These are phyloP conservation scores for Thelaira solivaga DNA, from an alignment of 2,888 invertebrate species.

Conservation along the genomic window DNA sequence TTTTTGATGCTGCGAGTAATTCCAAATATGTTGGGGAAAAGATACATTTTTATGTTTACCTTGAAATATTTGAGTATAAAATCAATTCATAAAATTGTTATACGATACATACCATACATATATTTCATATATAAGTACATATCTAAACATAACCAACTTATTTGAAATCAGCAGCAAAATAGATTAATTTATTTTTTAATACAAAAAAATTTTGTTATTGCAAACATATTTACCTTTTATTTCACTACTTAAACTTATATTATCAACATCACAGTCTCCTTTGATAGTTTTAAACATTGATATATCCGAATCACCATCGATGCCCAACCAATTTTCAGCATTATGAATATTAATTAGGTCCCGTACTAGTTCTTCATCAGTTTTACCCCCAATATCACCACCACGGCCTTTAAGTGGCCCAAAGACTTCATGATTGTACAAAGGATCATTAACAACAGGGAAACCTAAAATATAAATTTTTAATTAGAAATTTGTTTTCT, in stretches of 20 bases:
- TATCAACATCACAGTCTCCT: slow-evolving; percentile 81
- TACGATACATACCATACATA: too few relatives aligned
- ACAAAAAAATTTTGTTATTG: too few relatives aligned
- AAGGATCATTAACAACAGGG: slow-evolving; percentile 97
- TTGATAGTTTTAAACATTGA: slow-evolving; percentile 87
- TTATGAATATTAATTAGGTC: slow-evolving; percentile 95
- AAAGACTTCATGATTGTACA: slow-evolving; percentile 97
- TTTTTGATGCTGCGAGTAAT: too few relatives aligned
- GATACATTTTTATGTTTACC: too few relatives aligned
- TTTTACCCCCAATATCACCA: slow-evolving; percentile 91
- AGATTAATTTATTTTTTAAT: too few relatives aligned
- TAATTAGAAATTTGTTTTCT: too few relatives aligned
- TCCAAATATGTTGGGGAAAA: too few relatives aligned
- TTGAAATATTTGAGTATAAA: too few relatives aligned
- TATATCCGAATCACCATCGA: slow-evolving; percentile 91
- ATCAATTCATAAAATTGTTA: too few relatives aligned
- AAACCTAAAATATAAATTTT: slow-evolving; percentile 81
- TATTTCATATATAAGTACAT: too few relatives aligned
- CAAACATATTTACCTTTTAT: slow-evolving; percentile 37
- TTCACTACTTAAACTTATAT: slow-evolving; percentile 67
- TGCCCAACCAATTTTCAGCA: slow-evolving; percentile 94
- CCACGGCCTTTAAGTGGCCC: slow-evolving; percentile 94
- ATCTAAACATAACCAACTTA: too few relatives aligned
- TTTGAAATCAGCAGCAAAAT: too few relatives aligned
- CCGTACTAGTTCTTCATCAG: slow-evolving; percentile 90